Conservation (phyloP, 35 echinoderm and acorn worm species). For the Ophiothrix spiculata region DNA sequence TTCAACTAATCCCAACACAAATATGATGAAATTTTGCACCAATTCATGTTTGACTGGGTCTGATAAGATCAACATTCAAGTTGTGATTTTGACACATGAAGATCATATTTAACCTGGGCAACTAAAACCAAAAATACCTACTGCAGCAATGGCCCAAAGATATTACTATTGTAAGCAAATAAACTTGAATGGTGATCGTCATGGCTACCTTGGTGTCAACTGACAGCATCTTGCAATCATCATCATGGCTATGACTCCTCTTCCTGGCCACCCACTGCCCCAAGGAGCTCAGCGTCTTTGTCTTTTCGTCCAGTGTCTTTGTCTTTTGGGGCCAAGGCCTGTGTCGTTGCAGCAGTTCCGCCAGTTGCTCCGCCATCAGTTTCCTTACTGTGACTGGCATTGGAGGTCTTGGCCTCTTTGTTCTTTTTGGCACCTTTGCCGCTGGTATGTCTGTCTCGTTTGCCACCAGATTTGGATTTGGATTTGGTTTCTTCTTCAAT, state of each 20-base stretch:
- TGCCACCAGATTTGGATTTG: neutral
- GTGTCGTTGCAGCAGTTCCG: neutral
- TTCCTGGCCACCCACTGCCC: neutral
- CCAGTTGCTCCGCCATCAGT: neutral
- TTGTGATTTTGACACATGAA: too few species aligned
- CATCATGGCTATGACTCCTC: neutral
- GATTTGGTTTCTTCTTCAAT: neutral
- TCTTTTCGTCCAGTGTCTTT: neutral
- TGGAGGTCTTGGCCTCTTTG: neutral
- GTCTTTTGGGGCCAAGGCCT: neutral
- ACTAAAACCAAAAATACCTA: too few species aligned
- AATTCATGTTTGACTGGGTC: too few species aligned
- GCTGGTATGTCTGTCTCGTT: neutral
- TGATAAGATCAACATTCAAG: too few species aligned
- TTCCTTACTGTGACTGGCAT: neutral
- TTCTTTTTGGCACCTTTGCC: neutral
- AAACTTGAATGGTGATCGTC: too few species aligned
- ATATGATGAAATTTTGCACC: too few species aligned
- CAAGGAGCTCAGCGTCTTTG: neutral
- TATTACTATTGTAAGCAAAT: too few species aligned
- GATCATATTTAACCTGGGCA: too few species aligned
- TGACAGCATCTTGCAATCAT: too few species aligned
- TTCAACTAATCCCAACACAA: too few species aligned
- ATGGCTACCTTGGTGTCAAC: too few species aligned
- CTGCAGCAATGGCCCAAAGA: too few species aligned